Base-by-base conservation (phyloP, 2,888 invertebrate genomes). In the Acrobasis suavella region DNA sequence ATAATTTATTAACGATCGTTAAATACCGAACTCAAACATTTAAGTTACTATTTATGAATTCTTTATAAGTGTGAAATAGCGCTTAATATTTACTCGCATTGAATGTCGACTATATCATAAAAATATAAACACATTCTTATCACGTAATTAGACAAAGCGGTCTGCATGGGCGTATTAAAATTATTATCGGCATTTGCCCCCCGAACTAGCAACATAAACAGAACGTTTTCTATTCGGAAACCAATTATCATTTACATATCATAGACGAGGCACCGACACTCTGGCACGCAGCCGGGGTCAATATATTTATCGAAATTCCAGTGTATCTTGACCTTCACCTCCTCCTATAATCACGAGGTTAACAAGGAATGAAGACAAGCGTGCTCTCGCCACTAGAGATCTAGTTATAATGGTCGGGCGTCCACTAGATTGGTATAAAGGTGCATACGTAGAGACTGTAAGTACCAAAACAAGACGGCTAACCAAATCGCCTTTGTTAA, bases 171-270 rank as follows among this genome's bases (percentile, higher is more conserved):
- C 76, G 78, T 82, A 83, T 83, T 84, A 82, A 82, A 85, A 83
- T 81, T 83, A 72, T 70, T 70, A 86, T 86, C 85, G 78, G 76
- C 83, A 83, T 79, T 83, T 75, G 83, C 81, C 81, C 80, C 80
- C 77, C 80, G 77, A 81, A 80, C 83, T 80, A 76, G 84, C 78
- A 85, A 85, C 86, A 85, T 87, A 86, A 86, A 86, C 83, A 86
- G 86, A 88, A 86, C 83, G 81, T 88, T 88, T 90, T 87, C 86
- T 85, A 87, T 90, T 89, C 86, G 83, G 83, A 87, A 90, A 89
- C 89, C 89, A 91, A 90, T 91, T 90, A 90, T 90, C 90, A 90
- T 91, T 91, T 87, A 90, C 89, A 89, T 91, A 90, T 91, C 89
- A 89, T 83, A 90, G 87, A 87, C 83, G 86, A 84, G 82, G 87